Base-by-base conservation (phyloP, 2,888 invertebrate species). In the Drosophila anceps region DNA sequence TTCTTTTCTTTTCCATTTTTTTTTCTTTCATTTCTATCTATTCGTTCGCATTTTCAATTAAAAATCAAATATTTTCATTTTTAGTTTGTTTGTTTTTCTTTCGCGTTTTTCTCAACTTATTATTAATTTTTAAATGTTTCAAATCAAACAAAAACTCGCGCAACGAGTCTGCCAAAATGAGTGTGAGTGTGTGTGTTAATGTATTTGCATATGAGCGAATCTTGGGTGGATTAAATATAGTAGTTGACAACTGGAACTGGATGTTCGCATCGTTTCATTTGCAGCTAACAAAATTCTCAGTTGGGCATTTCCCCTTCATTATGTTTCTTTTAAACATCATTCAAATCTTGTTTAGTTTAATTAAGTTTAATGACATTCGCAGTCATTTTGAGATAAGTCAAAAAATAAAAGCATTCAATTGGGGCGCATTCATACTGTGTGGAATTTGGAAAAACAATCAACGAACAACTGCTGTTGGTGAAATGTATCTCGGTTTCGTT, bases 61-160 rank as follows among this genome's bases (percentile, higher is more conserved):
- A 61, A 73, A 82, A 74, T 73, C 29, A 29, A 29, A 29, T 62
- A 43, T 66, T 64, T 64, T 33, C 43, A 68, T 62, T 69, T 69
- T 43, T 51, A 54, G 10, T 48, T 29, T 58, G 68, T 60, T 72
- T 68, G n/a, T n/a, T n/a, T n/a, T n/a, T n/a, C n/a, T 77, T 60
- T 76, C 64, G 67, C 64, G 64, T 66, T 76, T 80, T 53, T 68
- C 51, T 60, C 58, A 31, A 69, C 68, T 75, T 80, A 82, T 68
- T 76, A 67, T 76, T 33, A 33, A 1, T 12, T 69, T 55, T 69
- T 60, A 79, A 79, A 64, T 58, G 50, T 44, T 76, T 81, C 48
- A 81, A 81, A 77, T 77, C 48, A 76, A 62, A 55, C 64, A 68
- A 69, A 63, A 43, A 43, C 61, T 80, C 51, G 33, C 66, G 61